These are phyloP conservation scores for Nudaria mundana DNA, from an alignment of 2,888 invertebrate genomes.

Conservation along the genomic window DNA sequence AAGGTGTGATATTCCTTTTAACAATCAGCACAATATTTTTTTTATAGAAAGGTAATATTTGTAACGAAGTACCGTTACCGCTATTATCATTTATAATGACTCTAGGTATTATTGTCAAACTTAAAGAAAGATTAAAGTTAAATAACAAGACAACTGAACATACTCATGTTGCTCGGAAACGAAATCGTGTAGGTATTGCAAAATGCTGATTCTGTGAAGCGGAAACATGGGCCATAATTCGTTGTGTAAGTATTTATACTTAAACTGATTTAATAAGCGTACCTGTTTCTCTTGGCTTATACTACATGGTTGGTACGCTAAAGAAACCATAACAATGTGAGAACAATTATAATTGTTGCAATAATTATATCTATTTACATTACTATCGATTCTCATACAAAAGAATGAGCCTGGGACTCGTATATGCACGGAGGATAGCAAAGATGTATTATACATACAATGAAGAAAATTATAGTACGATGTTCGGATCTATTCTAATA, in stretches of 20 bases:
- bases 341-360: constrained; percentile 30
- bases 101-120: too few relatives aligned
- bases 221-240: constrained; percentile 35
- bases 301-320: constrained; percentile 18
- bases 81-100: too few relatives aligned
- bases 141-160: too few relatives aligned
- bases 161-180: constrained; percentile 27
- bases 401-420: not conserved
- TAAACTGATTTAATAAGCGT: constrained; percentile 13
- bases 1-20: too few relatives aligned
- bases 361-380: constrained; percentile 9
- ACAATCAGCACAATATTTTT: too few relatives aligned
- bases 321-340: constrained; percentile 25
- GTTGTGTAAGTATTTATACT: constrained; percentile 33
- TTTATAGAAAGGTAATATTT: too few relatives aligned
- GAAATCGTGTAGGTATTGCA: constrained; percentile 24
- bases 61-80: too few relatives aligned
- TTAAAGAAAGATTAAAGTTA: not conserved
- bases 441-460: not conserved
- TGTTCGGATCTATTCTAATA: too few relatives aligned
- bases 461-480: not conserved
- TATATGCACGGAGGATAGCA: not conserved
- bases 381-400: constrained; percentile 1
- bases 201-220: constrained; percentile 37
- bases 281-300: constrained; percentile 12